phyloP scores from a whole-genome alignment of 2,888 invertebrate species.

The Caenorhabditis sp. region DNA sequence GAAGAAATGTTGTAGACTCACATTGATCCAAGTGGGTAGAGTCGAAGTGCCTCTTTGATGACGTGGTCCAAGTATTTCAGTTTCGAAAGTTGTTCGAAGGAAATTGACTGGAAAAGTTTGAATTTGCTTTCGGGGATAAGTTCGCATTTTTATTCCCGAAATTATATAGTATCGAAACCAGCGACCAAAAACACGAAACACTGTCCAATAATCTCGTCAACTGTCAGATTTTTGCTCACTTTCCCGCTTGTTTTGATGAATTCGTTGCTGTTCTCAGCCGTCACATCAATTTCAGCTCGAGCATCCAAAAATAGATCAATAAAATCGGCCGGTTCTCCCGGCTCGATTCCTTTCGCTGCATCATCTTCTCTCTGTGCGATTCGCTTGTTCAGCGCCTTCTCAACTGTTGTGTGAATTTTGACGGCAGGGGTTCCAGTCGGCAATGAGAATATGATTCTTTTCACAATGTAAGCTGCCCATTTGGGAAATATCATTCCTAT shows the following conservation, averaged over 20 bases:
- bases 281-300: conserved; percentile 38
- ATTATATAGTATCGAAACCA: conserved; percentile 76
- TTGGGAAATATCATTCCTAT: conserved; percentile 15
- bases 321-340: conserved; percentile 45
- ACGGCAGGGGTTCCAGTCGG: neutral
- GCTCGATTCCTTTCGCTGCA: conserved; percentile 21
- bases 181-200: conserved; percentile 73
- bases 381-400: conserved; percentile 27
- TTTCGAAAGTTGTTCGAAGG: conserved; percentile 32
- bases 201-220: conserved; percentile 70
- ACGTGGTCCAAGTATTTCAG: conserved; percentile 51
- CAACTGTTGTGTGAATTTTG: conserved; percentile 4
- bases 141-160: neutral
- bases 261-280: conserved; percentile 14
- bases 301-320: conserved; percentile 60
- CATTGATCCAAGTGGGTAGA: conserved; percentile 44
- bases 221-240: conserved; percentile 21
- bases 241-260: conserved; percentile 11
- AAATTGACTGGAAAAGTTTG: conserved; percentile 8
- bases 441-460: neutral
- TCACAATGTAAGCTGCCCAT: neutral
- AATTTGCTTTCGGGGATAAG: conserved; percentile 1
- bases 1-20: conserved; percentile 15
- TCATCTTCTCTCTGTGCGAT: conserved; percentile 34
- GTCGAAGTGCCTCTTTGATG: conserved; percentile 46